A percentile compares a stretch with the other conserved stretches of the same genome.
phyloP scores from a whole-genome alignment of 2,888 invertebrate genomes.

The Antheraea assamensis region DNA sequence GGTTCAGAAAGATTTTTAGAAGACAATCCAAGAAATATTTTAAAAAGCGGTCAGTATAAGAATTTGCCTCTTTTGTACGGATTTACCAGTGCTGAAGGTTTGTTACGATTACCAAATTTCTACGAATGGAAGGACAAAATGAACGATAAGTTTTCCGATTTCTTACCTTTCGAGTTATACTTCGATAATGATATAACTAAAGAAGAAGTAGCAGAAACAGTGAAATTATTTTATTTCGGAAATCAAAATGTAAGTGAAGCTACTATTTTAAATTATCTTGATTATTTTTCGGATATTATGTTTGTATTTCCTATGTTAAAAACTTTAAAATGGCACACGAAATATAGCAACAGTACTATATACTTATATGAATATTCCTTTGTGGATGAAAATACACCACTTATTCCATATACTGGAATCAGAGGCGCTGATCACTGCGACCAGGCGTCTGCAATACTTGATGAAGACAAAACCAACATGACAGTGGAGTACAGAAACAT shows the following conservation, averaged over 20 bases:
- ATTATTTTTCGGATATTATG: constrained; percentile 57
- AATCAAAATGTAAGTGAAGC: constrained; percentile 33
- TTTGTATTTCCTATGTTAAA: constrained; percentile 45
- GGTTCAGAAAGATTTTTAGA: constrained; percentile 37
- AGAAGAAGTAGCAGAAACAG: constrained; percentile 33
- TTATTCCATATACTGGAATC: constrained; percentile 39
- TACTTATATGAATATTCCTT: constrained; percentile 54
- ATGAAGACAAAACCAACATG: constrained; percentile 28
- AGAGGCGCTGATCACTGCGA: constrained; percentile 48
- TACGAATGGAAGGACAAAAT: constrained; percentile 38
- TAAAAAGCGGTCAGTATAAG: constrained; percentile 30
- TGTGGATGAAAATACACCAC: constrained; percentile 38
- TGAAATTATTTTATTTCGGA: constrained; percentile 55
- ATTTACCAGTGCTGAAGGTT: constrained; percentile 48
- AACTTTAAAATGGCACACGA: constrained; percentile 37
- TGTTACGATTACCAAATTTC: constrained; percentile 32
- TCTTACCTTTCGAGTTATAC: constrained; percentile 48
- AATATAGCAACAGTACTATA: constrained; percentile 41
- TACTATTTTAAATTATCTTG: constrained; percentile 34
- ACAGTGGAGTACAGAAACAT: constrained; percentile 34
- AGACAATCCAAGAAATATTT: constrained; percentile 36
- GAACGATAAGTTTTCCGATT: constrained; percentile 49
- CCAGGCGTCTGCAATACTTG: constrained; percentile 36
- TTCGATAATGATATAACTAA: constrained; percentile 42
- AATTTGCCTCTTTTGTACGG: constrained; percentile 43